Evolutionary conservation across 2,797 vertebrate species (phyloP).

Genomic region (Microchirus variegatus): DNA sequence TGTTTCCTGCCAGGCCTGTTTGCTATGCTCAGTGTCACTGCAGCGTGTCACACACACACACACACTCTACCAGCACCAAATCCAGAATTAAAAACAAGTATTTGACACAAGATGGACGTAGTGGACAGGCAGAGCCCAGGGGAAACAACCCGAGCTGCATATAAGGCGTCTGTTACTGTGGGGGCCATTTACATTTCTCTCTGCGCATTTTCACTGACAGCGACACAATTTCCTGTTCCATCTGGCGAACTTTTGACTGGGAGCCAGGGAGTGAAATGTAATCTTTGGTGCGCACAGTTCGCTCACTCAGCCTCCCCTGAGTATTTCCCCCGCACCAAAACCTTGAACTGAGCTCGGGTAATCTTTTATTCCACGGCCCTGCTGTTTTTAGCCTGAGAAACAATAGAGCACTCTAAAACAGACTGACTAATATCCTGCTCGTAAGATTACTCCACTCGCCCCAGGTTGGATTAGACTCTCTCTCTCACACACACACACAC

Average conservation of each 20-base stretch:
- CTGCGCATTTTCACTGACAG: constrained; percentile 81
- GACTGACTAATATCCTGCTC: constrained; percentile 64
- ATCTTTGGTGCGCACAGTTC: constrained; percentile 74
- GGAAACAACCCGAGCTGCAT: constrained; percentile 78
- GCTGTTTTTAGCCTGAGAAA: constrained; percentile 62
- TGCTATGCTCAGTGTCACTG: constrained; percentile 16
- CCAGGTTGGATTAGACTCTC: constrained; percentile 24
- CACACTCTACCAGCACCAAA: constrained; percentile 11
- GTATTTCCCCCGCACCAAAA: constrained; percentile 73
- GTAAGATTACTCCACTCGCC: constrained; percentile 50
- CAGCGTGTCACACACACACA: constrained; percentile 18
- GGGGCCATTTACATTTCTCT: constrained; percentile 85
- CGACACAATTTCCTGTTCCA: constrained; percentile 87
- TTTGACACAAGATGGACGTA: constrained; percentile 85
- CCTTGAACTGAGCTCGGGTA: constrained; percentile 78
- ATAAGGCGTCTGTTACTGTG: constrained; percentile 76
- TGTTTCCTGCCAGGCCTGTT: constrained; percentile 21
- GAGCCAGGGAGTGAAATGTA: constrained; percentile 81
- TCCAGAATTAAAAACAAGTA: constrained; percentile 77
- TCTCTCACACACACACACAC: constrained; percentile 5
- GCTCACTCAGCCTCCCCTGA: constrained; percentile 73
- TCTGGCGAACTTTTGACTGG: constrained; percentile 81
- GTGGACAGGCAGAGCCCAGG: constrained; percentile 74
- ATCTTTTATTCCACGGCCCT: constrained; percentile 74
- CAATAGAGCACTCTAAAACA: constrained; percentile 62